A percentile compares a stretch with the other conserved stretches of the same genome.
These are phyloP conservation scores for Lasioglossum pauxillum DNA, from an alignment of 2,888 invertebrate species.

Conservation along the genomic window DNA sequence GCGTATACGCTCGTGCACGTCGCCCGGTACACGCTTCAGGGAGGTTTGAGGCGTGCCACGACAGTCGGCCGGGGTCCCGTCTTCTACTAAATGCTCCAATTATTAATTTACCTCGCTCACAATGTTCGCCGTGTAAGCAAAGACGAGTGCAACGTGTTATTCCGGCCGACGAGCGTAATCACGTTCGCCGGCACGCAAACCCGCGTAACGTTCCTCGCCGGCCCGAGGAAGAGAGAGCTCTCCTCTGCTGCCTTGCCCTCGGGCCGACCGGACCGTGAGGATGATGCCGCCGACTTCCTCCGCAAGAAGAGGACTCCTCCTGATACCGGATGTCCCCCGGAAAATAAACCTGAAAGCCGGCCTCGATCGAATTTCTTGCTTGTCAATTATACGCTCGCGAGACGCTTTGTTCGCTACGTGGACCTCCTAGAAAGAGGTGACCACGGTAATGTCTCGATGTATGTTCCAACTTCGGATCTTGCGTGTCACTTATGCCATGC, in stretches of 20 bases:
- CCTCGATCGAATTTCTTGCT: constrained; percentile 2
- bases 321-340: constrained; percentile 21
- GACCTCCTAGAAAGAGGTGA: not conserved
- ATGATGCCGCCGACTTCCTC: constrained; percentile 4
- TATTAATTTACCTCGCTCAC: constrained; percentile 79
- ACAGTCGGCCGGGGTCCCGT: constrained; percentile 35
- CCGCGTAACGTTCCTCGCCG: constrained; percentile 32
- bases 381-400: not conserved
- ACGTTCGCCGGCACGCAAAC: constrained; percentile 60
- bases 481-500: not conserved
- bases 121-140: constrained; percentile 61
- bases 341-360: not conserved
- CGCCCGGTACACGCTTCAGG: constrained; percentile 10
- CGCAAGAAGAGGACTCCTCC: constrained; percentile 20
- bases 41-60: constrained; percentile 30
- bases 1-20: constrained; percentile 19
- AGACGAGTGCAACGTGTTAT: constrained; percentile 74
- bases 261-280: constrained; percentile 24
- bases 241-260: constrained; percentile 13
- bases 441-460: not conserved
- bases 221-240: constrained; percentile 9
- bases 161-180: constrained; percentile 70
- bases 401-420: not conserved
- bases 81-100: constrained; percentile 73
- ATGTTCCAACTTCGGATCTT: not conserved